These are phyloP conservation scores for Onychomys arenicola DNA, from an alignment of 2,797 vertebrate genomes.

Conservation along the genomic window DNA sequence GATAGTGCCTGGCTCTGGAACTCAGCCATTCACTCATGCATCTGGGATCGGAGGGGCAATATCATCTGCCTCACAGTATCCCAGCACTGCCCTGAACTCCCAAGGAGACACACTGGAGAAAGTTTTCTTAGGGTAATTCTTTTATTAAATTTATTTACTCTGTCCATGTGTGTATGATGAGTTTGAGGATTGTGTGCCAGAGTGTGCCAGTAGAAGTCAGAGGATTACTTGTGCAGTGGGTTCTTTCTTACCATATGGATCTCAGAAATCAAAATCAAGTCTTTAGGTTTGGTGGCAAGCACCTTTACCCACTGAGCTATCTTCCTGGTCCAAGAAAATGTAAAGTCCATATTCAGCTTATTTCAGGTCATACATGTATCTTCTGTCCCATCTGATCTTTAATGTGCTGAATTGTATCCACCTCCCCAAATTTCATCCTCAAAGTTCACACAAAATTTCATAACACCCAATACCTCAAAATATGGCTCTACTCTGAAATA, in stretches of 20 bases:
- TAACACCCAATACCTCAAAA: background rate
- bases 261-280: background rate
- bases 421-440: background rate
- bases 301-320: background rate
- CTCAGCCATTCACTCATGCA: fast-evolving
- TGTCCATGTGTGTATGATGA: background rate
- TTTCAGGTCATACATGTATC: background rate
- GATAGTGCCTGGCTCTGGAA: background rate
- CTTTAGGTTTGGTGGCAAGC: background rate
- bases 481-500: background rate
- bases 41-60: background rate
- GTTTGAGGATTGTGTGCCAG: background rate
- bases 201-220: background rate
- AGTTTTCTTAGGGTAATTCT: background rate
- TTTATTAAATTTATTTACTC: background rate
- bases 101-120: background rate
- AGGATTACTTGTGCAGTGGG: background rate
- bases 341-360: background rate
- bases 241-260: background rate
- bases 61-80: background rate
- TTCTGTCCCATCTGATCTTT: background rate
- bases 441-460: background rate
- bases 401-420: background rate
- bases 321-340: background rate
- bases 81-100: background rate